These are phyloP conservation scores for Nesoenas mayeri DNA, from an alignment of 2,113 vertebrate species.

Conservation along the genomic window DNA sequence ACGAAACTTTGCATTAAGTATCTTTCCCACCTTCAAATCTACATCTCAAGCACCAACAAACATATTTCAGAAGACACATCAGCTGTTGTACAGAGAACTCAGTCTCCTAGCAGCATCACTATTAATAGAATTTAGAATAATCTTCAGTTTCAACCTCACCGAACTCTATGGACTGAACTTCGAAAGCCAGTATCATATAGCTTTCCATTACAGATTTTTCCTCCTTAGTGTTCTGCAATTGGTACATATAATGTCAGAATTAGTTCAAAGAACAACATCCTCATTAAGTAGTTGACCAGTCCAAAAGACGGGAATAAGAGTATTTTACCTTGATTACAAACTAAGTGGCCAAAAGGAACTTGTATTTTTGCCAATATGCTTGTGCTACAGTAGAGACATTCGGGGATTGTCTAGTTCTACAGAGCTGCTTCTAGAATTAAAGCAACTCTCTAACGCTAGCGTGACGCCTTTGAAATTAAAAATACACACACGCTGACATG, in stretches of 20 bases:
- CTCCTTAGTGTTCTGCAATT: background rate
- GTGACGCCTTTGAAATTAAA: slow-evolving; percentile 57
- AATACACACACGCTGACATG: slow-evolving; percentile 65
- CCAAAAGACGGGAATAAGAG: background rate
- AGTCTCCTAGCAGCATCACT: slow-evolving; percentile 71
- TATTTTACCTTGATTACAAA: background rate
- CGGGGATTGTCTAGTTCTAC: background rate
- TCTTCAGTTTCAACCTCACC: slow-evolving; percentile 59
- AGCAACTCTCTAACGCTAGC: background rate
- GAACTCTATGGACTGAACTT: slow-evolving; percentile 40
- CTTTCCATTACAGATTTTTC: background rate
- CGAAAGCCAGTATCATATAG: background rate
- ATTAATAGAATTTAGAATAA: slow-evolving; percentile 73
- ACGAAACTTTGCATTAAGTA: background rate
- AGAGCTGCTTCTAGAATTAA: slow-evolving; percentile 15
- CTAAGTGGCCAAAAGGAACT: background rate
- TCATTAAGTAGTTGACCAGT: background rate
- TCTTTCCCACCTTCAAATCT: background rate
- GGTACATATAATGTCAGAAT: background rate
- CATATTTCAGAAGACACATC: slow-evolving; percentile 55
- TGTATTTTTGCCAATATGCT: background rate
- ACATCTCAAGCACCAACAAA: slow-evolving; percentile 23
- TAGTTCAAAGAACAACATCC: background rate
- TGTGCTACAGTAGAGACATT: background rate
- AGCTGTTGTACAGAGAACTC: slow-evolving; percentile 62